These are phyloP conservation scores for Noctua janthina DNA, from an alignment of 2,888 invertebrate genomes.

Conservation along the genomic window DNA sequence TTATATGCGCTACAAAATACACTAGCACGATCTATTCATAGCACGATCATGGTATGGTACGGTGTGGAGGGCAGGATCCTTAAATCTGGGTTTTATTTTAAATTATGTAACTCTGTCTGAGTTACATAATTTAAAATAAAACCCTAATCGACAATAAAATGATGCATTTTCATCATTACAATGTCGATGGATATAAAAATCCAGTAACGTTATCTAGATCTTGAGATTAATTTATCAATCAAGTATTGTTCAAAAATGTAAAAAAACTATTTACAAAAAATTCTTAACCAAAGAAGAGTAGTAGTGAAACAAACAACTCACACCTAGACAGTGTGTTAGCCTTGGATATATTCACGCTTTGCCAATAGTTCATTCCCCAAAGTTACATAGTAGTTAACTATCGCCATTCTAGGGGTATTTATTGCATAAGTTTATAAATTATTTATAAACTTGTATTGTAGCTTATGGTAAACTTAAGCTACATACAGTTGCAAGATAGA, in stretches of 20 bases:
- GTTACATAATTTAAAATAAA: too few species aligned
- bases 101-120: too few species aligned
- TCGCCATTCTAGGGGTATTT: slow-evolving; percentile 48
- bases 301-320: background rate
- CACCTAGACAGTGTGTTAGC: slow-evolving; percentile 8
- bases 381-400: slow-evolving; percentile 41
- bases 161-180: background rate
- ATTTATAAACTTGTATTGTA: slow-evolving; percentile 51
- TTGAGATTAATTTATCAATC: background rate
- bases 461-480: slow-evolving; percentile 28
- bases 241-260: background rate
- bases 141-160: background rate
- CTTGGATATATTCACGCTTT: slow-evolving; percentile 31
- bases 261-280: background rate
- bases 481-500: slow-evolving; percentile 13
- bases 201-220: too few species aligned
- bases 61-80: too few species aligned
- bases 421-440: slow-evolving; percentile 52
- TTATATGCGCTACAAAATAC: too few species aligned
- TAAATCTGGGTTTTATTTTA: too few species aligned
- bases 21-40: background rate
- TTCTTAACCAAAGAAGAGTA: background rate
- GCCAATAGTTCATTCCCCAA: slow-evolving; percentile 47
- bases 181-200: background rate
- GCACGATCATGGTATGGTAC: background rate